These are phyloP conservation scores for Leucophora obtusa DNA, from an alignment of 2,888 invertebrate genomes.

Conservation along the genomic window DNA sequence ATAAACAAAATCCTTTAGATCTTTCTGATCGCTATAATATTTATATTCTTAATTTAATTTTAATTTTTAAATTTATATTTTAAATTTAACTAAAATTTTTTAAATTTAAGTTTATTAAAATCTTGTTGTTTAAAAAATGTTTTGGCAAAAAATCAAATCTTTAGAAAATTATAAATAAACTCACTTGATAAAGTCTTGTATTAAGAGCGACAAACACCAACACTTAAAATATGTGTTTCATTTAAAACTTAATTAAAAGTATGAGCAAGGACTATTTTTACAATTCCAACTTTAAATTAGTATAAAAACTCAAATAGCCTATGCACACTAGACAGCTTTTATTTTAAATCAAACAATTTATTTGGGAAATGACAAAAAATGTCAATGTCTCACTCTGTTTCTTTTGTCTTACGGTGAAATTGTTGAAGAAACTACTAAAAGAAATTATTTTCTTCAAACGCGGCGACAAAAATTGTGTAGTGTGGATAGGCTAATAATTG, in stretches of 20 bases:
- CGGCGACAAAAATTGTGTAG: too few species aligned
- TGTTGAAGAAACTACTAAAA: too few species aligned
- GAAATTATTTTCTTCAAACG: too few species aligned
- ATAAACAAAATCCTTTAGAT: not conserved
- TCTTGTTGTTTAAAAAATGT: conserved; percentile 9
- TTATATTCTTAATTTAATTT: conserved; percentile 18
- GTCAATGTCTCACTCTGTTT: too few species aligned
- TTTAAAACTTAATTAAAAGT: not conserved
- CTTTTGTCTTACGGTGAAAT: too few species aligned
- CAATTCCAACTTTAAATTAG: too few species aligned
- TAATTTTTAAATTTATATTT: conserved; percentile 17
- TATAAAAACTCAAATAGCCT: too few species aligned
- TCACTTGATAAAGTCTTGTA: conserved; percentile 46
- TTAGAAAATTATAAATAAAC: conserved; percentile 32
- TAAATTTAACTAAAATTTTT: conserved; percentile 32
- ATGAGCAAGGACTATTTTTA: too few species aligned
- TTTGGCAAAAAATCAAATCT: conserved; percentile 20
- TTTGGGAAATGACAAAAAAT: too few species aligned
- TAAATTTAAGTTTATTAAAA: not conserved
- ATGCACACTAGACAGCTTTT: too few species aligned
- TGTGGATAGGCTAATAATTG: too few species aligned
- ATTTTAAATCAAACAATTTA: too few species aligned
- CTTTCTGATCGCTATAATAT: not conserved
- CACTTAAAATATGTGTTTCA: conserved; percentile 14
- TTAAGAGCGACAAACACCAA: conserved; percentile 28